Conservation (phyloP, 2,888 invertebrate genomes). For the Clusia tigrina region DNA sequence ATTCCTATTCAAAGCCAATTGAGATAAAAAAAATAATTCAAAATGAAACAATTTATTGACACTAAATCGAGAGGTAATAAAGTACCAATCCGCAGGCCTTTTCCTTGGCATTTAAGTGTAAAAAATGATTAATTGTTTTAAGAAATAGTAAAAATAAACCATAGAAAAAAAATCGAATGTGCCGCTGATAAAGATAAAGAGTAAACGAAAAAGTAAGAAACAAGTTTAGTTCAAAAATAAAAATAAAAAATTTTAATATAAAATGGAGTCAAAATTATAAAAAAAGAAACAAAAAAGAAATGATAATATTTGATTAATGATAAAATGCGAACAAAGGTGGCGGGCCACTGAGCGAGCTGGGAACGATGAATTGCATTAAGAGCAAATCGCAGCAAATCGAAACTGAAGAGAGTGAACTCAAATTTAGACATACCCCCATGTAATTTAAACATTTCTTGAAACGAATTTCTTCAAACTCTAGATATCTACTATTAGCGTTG, state of each 20-base stretch:
- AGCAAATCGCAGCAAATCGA: too few species aligned
- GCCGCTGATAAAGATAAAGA: too few species aligned
- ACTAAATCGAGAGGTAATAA: slow-evolving; percentile 46
- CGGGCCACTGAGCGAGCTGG: too few species aligned
- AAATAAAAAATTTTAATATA: not conserved
- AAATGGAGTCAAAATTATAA: not conserved
- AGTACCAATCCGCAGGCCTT: slow-evolving; percentile 28
- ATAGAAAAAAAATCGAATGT: not conserved
- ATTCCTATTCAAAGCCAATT: slow-evolving; percentile 52
- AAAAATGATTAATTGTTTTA: slow-evolving; percentile 28
- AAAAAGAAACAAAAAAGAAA: not conserved
- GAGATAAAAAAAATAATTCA: slow-evolving; percentile 43
- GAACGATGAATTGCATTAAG: not conserved
- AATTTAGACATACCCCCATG: too few species aligned
- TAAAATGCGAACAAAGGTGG: slow-evolving; percentile 14
- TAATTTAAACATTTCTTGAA: too few species aligned
- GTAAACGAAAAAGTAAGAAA: not conserved
- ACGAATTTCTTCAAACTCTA: too few species aligned
- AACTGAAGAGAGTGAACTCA: too few species aligned
- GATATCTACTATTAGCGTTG: too few species aligned
- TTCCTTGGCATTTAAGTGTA: slow-evolving; percentile 25
- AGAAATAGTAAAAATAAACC: slow-evolving; percentile 10
- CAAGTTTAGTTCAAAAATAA: not conserved
- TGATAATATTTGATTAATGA: slow-evolving; percentile 32
- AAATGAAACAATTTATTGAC: slow-evolving; percentile 53